Base-by-base conservation (phyloP, 1,140 invertebrate species). In the Chelonus insularis region DNA sequence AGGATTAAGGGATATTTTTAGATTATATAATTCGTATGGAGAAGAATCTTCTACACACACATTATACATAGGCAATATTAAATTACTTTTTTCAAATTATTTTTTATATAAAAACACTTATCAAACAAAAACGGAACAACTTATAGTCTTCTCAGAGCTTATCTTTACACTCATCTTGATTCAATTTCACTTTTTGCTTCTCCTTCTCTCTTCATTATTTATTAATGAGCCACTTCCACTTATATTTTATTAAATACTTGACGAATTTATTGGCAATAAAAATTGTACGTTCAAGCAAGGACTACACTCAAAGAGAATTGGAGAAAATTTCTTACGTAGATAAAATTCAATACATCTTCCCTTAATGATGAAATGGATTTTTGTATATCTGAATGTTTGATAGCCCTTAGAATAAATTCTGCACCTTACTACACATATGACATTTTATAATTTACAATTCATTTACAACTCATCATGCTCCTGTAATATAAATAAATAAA, bases 391-490 rank as follows among this genome's bases (percentile, higher is more conserved):
- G 63, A 71, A 64, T 68, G 65, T 71, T 54, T 59, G 69, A 61
- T 68, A 77, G 73, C 77, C 75, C 76, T 72, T 80, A 76, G 77
- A 80, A 80, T 80, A 80, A 75, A 80, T 75, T 78, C 76, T 79
- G 74, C 60, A 57, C 54, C 59, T 68, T 51, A 52, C 58, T 52
- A 57, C 50, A 60, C 45, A 23, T 34, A 60, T 18, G 51, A 57
- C 43, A 58, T 47, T 39, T 61, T 59, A 45, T 29, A 29, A 29
- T 29, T 29, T 29, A 29, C 25, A 29, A 29, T 50, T 56, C 74
- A 72, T 75, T 85, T 87, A 88, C 79, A 88, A 78, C 79, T 89
- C 87, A 65, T 89, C 87, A 72, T 88, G 87, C 60, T 84, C 82
- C 83, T 85, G 71, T 34, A 83, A 82, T 62, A 47, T 39, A 81